Conservation (phyloP, 1,140 invertebrate species). For the Daktulosphaira vitifoliae region DNA sequence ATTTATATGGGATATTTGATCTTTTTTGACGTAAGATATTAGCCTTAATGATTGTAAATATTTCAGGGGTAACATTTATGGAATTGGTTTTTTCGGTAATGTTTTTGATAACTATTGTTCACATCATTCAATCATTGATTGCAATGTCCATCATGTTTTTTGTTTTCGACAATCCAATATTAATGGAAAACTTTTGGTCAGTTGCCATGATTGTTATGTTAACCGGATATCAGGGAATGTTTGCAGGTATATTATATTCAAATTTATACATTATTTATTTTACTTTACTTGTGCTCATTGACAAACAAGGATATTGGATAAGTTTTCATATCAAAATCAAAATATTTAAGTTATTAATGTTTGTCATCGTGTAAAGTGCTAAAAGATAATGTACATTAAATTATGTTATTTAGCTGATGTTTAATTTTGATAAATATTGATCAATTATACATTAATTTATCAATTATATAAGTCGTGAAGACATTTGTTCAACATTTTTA, state of each 20-base stretch:
- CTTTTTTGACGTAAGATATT: background rate
- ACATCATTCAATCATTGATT: slow-evolving; percentile 70
- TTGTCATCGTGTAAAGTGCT: too few relatives aligned
- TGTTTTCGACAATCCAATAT: slow-evolving; percentile 47
- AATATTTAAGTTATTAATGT: too few relatives aligned
- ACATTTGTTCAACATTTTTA: too few relatives aligned
- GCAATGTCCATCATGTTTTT: slow-evolving; percentile 59
- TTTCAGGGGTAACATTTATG: slow-evolving; percentile 65
- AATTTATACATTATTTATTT: too few relatives aligned
- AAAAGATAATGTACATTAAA: too few relatives aligned
- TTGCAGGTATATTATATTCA: slow-evolving; percentile 44
- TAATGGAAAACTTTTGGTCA: slow-evolving; percentile 46
- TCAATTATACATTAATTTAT: too few relatives aligned
- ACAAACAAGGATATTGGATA: too few relatives aligned
- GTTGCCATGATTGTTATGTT: slow-evolving; percentile 47
- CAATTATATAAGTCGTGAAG: too few relatives aligned
- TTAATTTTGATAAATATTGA: too few relatives aligned
- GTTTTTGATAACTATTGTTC: slow-evolving; percentile 75
- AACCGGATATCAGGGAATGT: slow-evolving; percentile 51
- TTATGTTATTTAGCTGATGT: too few relatives aligned
- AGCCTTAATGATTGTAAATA: background rate
- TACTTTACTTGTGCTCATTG: too few relatives aligned
- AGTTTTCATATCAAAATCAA: too few relatives aligned
- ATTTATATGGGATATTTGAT: background rate
- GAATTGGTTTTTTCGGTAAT: slow-evolving; percentile 76